These are phyloP conservation scores for Mythimna pallens DNA, from an alignment of 2,888 invertebrate species.

Conservation along the genomic window DNA sequence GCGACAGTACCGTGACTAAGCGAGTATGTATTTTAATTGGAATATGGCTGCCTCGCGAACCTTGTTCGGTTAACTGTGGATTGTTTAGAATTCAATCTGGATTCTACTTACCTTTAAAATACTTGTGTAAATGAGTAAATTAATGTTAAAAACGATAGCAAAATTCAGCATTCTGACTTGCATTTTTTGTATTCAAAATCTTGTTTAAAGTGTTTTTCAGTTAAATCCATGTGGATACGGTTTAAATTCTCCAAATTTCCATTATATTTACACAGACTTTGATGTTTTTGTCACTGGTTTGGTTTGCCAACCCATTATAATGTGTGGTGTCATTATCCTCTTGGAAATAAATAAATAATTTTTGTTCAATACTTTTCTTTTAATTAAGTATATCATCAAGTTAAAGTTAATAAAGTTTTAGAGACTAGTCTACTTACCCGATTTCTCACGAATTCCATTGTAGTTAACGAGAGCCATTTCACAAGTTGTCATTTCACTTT, in stretches of 20 bases:
- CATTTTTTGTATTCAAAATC: neutral
- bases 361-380: constrained; percentile 1
- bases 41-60: constrained; percentile 47
- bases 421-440: constrained; percentile 2
- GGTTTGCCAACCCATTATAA: neutral
- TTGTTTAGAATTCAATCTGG: constrained; percentile 51
- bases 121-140: constrained; percentile 32
- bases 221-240: constrained; percentile 6
- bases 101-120: constrained; percentile 34
- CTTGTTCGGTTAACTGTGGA: constrained; percentile 46
- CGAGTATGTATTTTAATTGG: constrained; percentile 64
- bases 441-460: constrained; percentile 51
- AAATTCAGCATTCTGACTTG: constrained; percentile 6
- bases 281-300: constrained; percentile 3
- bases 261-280: neutral
- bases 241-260: constrained; percentile 2
- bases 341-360: neutral
- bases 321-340: neutral
- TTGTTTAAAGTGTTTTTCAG: neutral
- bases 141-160: constrained; percentile 14
- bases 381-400: neutral
- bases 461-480: constrained; percentile 19
- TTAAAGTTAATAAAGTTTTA: constrained; percentile 10
- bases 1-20: constrained; percentile 61
- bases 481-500: constrained; percentile 46